Conservation (phyloP, 2,888 invertebrate species). For the Drosophila aldrichi region DNA sequence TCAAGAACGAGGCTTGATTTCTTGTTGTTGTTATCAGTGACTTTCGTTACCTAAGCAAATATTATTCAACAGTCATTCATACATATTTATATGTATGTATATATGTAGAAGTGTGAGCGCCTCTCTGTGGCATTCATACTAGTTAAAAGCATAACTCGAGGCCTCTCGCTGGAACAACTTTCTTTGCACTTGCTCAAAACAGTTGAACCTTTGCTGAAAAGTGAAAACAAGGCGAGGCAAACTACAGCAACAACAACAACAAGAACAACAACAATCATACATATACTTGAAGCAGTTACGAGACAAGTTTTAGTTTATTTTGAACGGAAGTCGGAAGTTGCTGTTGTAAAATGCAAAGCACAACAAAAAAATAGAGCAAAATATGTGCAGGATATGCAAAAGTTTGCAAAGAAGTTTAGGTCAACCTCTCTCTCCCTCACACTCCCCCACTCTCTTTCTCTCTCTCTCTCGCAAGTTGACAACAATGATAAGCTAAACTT, state of each 20-base stretch:
- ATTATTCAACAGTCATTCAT: constrained; percentile 1
- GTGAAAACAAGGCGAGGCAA: constrained; percentile 52
- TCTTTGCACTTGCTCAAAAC: constrained; percentile 41
- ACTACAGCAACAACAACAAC: constrained; percentile 20
- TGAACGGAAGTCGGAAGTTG: constrained; percentile 75
- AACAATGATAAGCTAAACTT: constrained; percentile 35
- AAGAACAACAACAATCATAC: constrained; percentile 28
- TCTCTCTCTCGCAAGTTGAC: constrained; percentile 37
- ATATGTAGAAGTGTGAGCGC: background rate
- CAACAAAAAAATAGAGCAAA: constrained; percentile 20
- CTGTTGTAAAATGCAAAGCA: constrained; percentile 72
- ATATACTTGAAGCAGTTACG: constrained; percentile 25
- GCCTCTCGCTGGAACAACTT: constrained; percentile 51
- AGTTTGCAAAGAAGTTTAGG: constrained; percentile 60
- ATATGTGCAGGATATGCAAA: constrained; percentile 78
- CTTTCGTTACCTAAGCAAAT: background rate
- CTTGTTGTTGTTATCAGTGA: background rate
- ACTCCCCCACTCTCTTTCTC: constrained; percentile 2
- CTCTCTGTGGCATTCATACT: background rate
- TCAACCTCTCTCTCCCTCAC: background rate
- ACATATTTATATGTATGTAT: background rate
- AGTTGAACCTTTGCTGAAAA: constrained; percentile 51
- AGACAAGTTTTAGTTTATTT: constrained; percentile 63
- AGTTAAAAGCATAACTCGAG: constrained; percentile 2
- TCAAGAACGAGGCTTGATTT: background rate